These are phyloP conservation scores for Chloroceryle amazona DNA, from an alignment of 2,797 vertebrate species.

Conservation along the genomic window DNA sequence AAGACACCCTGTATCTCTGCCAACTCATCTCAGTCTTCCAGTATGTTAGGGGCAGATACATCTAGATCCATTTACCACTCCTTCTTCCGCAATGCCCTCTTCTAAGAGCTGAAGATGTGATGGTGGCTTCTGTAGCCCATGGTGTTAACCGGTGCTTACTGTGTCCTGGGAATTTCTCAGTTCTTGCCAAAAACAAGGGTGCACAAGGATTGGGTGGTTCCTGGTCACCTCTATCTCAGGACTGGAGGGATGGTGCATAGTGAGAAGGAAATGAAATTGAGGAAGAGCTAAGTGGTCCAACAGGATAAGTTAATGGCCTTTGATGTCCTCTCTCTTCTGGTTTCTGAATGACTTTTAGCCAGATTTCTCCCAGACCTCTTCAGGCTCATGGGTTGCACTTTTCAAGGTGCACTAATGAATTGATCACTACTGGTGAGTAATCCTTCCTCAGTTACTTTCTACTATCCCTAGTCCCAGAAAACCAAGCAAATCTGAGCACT, in stretches of 20 bases:
- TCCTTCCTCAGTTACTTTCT: background rate
- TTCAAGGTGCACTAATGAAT: background rate
- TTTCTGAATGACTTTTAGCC: background rate
- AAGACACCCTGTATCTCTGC: background rate
- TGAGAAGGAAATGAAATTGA: background rate
- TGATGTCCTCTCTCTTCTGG: background rate
- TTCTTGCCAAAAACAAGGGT: background rate
- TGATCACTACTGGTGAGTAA: background rate
- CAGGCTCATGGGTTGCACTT: background rate
- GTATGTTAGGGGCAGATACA: rapidly evolving
- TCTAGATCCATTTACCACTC: background rate
- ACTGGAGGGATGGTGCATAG: background rate
- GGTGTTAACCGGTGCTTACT: background rate
- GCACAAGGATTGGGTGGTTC: background rate
- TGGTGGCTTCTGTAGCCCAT: background rate
- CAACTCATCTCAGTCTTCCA: background rate
- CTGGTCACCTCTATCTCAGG: background rate
- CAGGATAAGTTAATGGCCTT: rapidly evolving
- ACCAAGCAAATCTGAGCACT: background rate
- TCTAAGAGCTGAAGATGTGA: background rate
- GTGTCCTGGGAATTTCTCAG: background rate
- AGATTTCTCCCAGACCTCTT: background rate
- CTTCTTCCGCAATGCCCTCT: background rate
- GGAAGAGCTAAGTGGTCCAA: background rate
- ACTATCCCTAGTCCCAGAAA: background rate